Base-by-base conservation (phyloP, 2,113 vertebrate species). In the Neodontobutis hainanensis region DNA sequence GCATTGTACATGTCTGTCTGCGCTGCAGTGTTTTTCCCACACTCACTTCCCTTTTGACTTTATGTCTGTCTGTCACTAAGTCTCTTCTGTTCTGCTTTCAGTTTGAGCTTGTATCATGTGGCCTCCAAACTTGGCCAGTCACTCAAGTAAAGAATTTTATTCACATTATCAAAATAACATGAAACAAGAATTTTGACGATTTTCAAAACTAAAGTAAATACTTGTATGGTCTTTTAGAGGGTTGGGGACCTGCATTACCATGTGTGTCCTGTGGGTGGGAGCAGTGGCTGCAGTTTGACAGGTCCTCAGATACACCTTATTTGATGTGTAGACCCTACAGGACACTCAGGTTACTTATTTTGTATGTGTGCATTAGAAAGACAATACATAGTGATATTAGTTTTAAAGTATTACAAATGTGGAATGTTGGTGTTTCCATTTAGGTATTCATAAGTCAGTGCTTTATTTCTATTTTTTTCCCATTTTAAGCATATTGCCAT, bases 251-350 rank as follows among this genome's bases (percentile, higher is more conserved):
- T 57, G 80, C 71, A 61, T 85, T 87, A 50, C 78, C 19, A 11
- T 2, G 1, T 61, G 4, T 50, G 46, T 46, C 93, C 95, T 88
- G 89, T 88, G 94, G 96, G 95, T 96, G 97, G 95, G 91, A 96
- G 95, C 94, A 95, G 93, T 87, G 90, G 78, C 94, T 92, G 87
- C 90, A 10, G 75, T 92, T 95, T 96, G 65, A 74, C 52, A 52
- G 68, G 14, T 55, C 36, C 48, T 53, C 11, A 7, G 46, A 42
- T 3, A 27, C 2, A 49, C 65, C 38, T 38, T 43, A 27, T 1
- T 27, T 27, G 1, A 6, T 42, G n/a, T 43, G 77, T 81, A 53
- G 65, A 79, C 74, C 77, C 16, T 15, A 12, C 34, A 72, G 12
- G 12, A 32, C 47, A 49, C 48, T 72, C 45, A 35, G 38, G 9